Evolutionary conservation across 2,888 invertebrate genomes (phyloP), one percentile per base, ranked within the genome.

Genomic region (Saturnia japonica): DNA sequence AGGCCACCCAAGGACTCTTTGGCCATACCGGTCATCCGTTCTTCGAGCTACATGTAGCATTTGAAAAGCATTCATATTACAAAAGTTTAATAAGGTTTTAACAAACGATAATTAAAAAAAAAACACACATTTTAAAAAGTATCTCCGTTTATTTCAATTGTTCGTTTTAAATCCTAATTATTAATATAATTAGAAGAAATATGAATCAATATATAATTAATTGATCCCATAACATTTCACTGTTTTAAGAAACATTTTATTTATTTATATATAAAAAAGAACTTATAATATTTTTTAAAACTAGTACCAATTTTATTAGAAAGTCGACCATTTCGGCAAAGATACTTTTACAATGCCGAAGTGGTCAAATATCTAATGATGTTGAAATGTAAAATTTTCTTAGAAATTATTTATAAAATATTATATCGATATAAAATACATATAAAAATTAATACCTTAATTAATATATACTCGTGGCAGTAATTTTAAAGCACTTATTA

Each of bases 331-430:
- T 83, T 77, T 85, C 83, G 93, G 88, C 76, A 72, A 54, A 60
- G 73, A 73, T n/a, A n/a, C n/a, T 51, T 73, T 73, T n/a, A 67
- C 62, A 64, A 25, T 67, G 73, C 85, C 93, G 86, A 88, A 81
- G 87, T 85, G 90, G 89, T 88, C 92, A 92, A 93, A 91, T 85
- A 79, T 89, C 91, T 92, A 93, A 92, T 91, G 80, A 70, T 78
- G 78, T 64, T 40, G 40, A 6, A 40, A 34, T 16, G 16, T 8
- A 60, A 7, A 19, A 40, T 40, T 64, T 76, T 77, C 72, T 77
- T 78, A 79, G 54, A 71, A 45, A 68, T 14, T 60, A 64, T 40
- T 57, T 64, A 64, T n/a, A n/a, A 2, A 64, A 70, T 14, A 62
- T 73, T 73, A 72, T 74, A 70, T 72, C 70, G 57, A 73, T 74